Evolutionary conservation across 2,113 vertebrate species (phyloP), one percentile per base, ranked within the genome.

Genomic region (Gobio gobio): DNA sequence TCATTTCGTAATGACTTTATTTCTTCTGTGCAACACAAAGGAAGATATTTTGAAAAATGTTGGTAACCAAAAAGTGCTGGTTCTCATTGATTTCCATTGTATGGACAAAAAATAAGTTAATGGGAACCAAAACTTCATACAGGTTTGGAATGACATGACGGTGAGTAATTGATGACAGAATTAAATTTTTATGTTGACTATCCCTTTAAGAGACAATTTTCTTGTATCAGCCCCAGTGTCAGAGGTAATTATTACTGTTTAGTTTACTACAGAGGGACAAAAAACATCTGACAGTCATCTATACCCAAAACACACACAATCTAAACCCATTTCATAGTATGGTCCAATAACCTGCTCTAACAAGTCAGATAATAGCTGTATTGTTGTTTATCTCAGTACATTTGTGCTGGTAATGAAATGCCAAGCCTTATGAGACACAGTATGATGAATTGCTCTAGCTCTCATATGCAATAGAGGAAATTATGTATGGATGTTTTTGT

Each of bases 281-380:
- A 33, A 33, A 54, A 20, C 26, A 20, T 51, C 24, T 1, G 5
- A 47, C 22, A 77, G 49, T 54, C 26, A 33, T 77, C 26, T 77
- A 56, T 24, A 54, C 14, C 29, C 26, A 33, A 74, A 77, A 77
- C 51, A 56, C 75, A 36, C 33, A n/a, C 72, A 74, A 16, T 49
- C 72, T 12, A 76, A 76, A 56, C 49, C 47, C 12, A 43, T 76
- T 78, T 77, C 61, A 70, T 36, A 36, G 43, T 59, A 45, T 45
- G 14, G 16, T 80, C 20, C 49, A 84, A 36, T 84, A 84, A 58
- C 20, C 66, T 33, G 20, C 29, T 81, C n/a, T 58, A 73, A 82
- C 49, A 78, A 64, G 22, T 82, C 10, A 75, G 47, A 40, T 40
- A 59, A 74, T 59, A 54, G 22, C 75, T 72, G 59, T n/a, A 70